Percentiles rank a stretch among this genome's conserved stretches.
phyloP scores from a whole-genome alignment of 2,888 invertebrate species.

The Orthonevra nobilis region DNA sequence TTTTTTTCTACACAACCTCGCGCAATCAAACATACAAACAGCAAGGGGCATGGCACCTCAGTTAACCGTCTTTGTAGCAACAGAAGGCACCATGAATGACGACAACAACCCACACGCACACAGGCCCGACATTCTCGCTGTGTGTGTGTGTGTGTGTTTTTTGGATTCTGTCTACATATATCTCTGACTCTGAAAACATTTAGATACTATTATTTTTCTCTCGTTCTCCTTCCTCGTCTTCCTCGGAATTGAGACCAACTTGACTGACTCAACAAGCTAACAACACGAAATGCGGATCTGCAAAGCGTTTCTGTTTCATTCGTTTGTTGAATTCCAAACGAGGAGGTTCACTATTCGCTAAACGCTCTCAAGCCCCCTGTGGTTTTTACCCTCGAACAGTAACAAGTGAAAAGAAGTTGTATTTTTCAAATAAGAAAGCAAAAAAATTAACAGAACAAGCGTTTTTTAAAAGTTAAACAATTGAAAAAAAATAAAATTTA shows the following conservation, averaged over 20 bases:
- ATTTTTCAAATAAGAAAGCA: not conserved
- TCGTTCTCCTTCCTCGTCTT: conserved; percentile 45
- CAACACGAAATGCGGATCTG: conserved; percentile 69
- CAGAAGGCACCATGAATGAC: conserved; percentile 32
- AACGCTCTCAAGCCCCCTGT: conserved; percentile 24
- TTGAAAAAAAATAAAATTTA: conserved; percentile 46
- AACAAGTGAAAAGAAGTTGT: conserved; percentile 20
- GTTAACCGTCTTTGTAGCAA: no score
- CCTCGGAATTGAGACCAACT: conserved; percentile 22
- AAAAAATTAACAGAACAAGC: conserved; percentile 27
- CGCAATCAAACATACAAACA: conserved; percentile 32
- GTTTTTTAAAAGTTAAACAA: conserved; percentile 26
- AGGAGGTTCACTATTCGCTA: conserved; percentile 74
- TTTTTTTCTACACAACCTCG: not conserved
- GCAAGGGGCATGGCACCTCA: conserved; percentile 69
- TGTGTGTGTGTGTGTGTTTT: not conserved
- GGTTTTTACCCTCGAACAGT: conserved; percentile 2
- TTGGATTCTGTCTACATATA: no score
- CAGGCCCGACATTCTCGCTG: not conserved
- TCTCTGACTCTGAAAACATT: conserved; percentile 18
- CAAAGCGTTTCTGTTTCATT: conserved; percentile 78
- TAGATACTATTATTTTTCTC: conserved; percentile 27
- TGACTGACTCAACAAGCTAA: conserved; percentile 68
- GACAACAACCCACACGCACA: conserved; percentile 47
- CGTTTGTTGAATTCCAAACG: conserved; percentile 79